Evolutionary conservation across 1,140 invertebrate genomes (phyloP).

Genomic region (Mylabris phalerata): DNA sequence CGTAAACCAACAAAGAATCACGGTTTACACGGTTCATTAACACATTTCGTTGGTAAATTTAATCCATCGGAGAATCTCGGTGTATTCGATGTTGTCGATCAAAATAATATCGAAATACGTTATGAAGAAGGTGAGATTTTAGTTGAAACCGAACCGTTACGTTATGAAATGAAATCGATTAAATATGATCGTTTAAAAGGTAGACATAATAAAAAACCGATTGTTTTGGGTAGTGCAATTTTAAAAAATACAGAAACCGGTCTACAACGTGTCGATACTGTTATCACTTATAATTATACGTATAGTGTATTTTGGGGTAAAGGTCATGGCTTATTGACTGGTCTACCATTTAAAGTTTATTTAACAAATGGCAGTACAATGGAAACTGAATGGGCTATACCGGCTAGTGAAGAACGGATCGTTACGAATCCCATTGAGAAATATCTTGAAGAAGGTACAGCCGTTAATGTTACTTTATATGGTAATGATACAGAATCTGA

Average conservation of each 20-base stretch:
- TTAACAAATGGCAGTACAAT: constrained; percentile 52
- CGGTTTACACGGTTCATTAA: constrained; percentile 40
- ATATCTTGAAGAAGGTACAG: constrained; percentile 63
- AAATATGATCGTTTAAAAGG: constrained; percentile 54
- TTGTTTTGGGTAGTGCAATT: constrained; percentile 52
- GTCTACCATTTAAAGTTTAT: constrained; percentile 61
- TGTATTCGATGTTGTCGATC: constrained; percentile 57
- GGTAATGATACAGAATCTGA: constrained; percentile 65
- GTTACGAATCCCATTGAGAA: constrained; percentile 55
- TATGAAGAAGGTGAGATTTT: constrained; percentile 64
- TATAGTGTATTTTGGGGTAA: constrained; percentile 70
- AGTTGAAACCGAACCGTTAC: constrained; percentile 67
- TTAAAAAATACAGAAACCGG: constrained; percentile 53
- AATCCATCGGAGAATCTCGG: constrained; percentile 56
- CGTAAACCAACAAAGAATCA: constrained; percentile 41
- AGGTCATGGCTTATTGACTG: constrained; percentile 65
- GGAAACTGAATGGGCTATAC: constrained; percentile 62
- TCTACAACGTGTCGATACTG: constrained; percentile 55
- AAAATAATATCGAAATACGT: constrained; percentile 49
- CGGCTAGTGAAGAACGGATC: constrained; percentile 49
- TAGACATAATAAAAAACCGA: constrained; percentile 47
- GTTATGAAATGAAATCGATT: constrained; percentile 63
- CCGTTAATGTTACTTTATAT: constrained; percentile 66
- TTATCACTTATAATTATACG: constrained; percentile 60
- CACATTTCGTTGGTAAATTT: constrained; percentile 62